These are phyloP conservation scores for Xiphydria camelus DNA, from an alignment of 2,888 invertebrate genomes.

Conservation along the genomic window DNA sequence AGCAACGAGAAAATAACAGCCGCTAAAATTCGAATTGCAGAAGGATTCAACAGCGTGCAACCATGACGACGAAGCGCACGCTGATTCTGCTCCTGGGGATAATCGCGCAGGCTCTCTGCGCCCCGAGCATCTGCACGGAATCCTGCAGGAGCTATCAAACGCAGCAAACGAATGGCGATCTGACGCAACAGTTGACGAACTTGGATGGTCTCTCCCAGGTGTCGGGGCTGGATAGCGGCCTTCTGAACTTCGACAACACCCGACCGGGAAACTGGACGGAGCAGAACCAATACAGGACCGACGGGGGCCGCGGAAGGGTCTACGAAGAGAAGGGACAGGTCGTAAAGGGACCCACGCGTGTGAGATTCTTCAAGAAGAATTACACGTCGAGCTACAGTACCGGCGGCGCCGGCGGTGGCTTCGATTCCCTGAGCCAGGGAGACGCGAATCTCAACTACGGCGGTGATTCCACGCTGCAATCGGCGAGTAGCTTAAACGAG, in stretches of 20 bases:
- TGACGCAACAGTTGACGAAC: constrained; percentile 8
- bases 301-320: constrained; percentile 39
- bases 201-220: constrained; percentile 13
- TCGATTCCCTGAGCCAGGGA: constrained; percentile 2
- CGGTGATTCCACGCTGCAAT: not conserved
- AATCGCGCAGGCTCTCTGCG: constrained; percentile 27
- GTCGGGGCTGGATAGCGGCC: not conserved
- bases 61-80: constrained; percentile 24
- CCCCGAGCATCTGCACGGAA: constrained; percentile 36
- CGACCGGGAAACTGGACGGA: constrained; percentile 47
- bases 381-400: constrained; percentile 18
- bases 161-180: constrained; percentile 17
- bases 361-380: constrained; percentile 20
- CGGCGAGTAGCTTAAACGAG: not conserved
- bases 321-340: constrained; percentile 40
- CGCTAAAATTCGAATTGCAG: no score
- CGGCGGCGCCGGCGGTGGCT: not conserved
- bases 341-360: constrained; percentile 17
- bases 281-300: constrained; percentile 38
- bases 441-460: not conserved
- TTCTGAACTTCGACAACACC: constrained; percentile 24
- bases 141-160: constrained; percentile 21
- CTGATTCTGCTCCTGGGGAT: constrained; percentile 30
- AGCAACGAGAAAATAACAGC: constrained; percentile 8
- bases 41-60: no score